Evolutionary conservation across 2,113 vertebrate genomes (phyloP).

Genomic region (Ifrita kowaldi): DNA sequence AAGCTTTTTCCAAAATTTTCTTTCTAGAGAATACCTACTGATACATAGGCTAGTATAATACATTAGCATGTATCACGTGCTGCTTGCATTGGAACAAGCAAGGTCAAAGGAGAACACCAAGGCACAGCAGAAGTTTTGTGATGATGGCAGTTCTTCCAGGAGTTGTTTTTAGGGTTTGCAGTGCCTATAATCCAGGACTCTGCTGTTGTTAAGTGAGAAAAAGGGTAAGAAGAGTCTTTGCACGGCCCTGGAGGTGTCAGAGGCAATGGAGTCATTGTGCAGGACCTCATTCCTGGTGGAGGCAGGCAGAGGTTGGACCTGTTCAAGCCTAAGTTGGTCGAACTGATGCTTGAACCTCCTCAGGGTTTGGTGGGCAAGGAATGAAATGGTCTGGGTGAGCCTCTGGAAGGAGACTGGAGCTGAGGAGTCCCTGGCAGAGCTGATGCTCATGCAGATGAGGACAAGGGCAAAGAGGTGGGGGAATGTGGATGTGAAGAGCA

Average conservation of each 20-base stretch:
- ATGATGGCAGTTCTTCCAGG: neutral
- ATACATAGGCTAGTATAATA: neutral
- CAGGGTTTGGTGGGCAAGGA: neutral
- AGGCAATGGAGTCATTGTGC: neutral
- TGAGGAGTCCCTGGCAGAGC: neutral
- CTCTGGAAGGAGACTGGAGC: neutral
- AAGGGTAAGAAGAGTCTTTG: neutral
- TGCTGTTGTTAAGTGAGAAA: neutral
- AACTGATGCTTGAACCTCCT: neutral
- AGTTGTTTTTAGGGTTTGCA: neutral
- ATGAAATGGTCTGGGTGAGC: neutral
- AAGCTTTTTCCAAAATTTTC: neutral
- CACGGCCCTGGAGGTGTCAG: neutral
- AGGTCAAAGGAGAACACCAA: neutral
- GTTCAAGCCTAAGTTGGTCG: neutral
- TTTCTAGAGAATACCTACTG: neutral
- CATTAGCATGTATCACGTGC: neutral
- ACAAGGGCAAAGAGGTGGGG: neutral
- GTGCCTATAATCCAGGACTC: neutral
- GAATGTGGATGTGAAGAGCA: accelerated
- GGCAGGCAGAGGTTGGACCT: neutral
- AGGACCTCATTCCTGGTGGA: neutral
- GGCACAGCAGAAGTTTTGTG: accelerated
- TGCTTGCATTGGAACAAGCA: neutral
- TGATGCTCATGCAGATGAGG: neutral